A percentile compares a stretch with the other conserved stretches of the same genome.
Evolutionary conservation across 1,140 invertebrate species (phyloP).

Genomic region (Camponotus pennsylvanicus): DNA sequence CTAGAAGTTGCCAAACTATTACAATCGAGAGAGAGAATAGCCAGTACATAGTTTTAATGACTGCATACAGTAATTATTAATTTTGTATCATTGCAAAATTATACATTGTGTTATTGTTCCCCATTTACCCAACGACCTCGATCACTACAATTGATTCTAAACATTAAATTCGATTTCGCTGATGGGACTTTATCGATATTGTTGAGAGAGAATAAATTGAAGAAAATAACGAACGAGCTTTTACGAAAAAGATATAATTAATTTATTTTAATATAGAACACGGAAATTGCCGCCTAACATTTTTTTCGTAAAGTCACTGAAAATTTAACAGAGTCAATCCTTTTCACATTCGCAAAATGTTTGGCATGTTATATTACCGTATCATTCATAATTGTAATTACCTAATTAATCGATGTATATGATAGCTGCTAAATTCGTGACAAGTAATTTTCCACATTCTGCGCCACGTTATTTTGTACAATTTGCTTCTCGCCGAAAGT

Average conservation of each 20-base stretch:
- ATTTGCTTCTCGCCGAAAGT: constrained; percentile 38
- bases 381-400: constrained; percentile 27
- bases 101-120: neutral
- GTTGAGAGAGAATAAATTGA: neutral
- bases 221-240: neutral
- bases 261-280: neutral
- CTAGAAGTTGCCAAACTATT: neutral
- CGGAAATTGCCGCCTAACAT: neutral
- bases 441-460: constrained; percentile 46
- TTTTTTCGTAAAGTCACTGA: neutral
- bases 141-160: neutral
- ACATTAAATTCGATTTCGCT: constrained; percentile 9
- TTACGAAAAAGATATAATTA: neutral
- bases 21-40: neutral
- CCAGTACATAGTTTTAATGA: neutral
- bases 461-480: constrained; percentile 8
- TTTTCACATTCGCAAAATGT: neutral
- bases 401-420: constrained; percentile 36
- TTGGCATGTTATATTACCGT: neutral
- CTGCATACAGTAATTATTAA: constrained; percentile 8
- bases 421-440: constrained; percentile 29
- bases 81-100: constrained; percentile 13
- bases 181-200: neutral
- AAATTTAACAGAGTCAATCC: constrained; percentile 8
- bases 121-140: neutral